Percentiles rank a stretch among this genome's conserved stretches.
Conservation (phyloP, 2,888 invertebrate genomes). For the Agrochola lota region DNA sequence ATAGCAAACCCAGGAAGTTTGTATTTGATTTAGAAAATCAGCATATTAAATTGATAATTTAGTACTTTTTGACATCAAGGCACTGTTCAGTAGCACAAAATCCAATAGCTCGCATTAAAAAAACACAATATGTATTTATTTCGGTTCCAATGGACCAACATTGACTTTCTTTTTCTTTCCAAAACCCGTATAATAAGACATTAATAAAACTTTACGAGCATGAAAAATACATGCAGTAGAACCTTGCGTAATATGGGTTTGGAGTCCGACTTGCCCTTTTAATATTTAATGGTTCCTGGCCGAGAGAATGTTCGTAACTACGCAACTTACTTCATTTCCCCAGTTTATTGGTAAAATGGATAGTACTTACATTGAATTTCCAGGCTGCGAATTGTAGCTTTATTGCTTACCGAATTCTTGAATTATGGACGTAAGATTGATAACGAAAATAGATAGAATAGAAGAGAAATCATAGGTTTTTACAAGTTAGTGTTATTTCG, state of each 20-base stretch:
- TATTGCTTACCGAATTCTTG: not conserved
- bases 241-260: conserved; percentile 24
- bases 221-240: conserved; percentile 43
- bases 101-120: too few relatives aligned
- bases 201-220: conserved; percentile 55
- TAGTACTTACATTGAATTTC: conserved; percentile 36
- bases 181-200: conserved; percentile 16
- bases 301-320: conserved; percentile 24
- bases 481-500: not conserved
- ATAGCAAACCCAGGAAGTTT: not conserved
- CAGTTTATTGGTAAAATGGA: conserved; percentile 31
- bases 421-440: not conserved
- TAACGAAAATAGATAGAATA: not conserved
- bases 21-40: not conserved
- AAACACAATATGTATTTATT: not conserved
- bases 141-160: not conserved
- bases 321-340: conserved; percentile 21
- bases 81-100: not conserved
- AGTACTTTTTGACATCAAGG: not conserved
- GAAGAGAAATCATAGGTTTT: not conserved
- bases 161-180: conserved; percentile 2
- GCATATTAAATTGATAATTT: not conserved
- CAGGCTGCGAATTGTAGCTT: not conserved
- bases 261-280: conserved; percentile 34
- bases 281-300: conserved; percentile 52